phyloP scores from a whole-genome alignment of 2,888 invertebrate genomes.

The Tethea ocularis region DNA sequence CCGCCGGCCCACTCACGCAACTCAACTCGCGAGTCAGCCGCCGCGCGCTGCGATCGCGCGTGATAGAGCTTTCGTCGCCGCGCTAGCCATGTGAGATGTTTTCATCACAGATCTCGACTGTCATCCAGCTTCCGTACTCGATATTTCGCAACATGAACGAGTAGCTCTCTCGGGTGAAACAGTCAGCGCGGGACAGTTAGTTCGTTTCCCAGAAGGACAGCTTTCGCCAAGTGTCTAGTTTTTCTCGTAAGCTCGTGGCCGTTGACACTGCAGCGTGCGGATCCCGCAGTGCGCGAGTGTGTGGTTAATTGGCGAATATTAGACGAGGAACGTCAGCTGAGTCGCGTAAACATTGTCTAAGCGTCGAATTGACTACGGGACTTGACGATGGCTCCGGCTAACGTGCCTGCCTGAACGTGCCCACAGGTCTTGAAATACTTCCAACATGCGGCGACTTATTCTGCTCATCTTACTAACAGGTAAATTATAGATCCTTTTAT shows the following conservation, averaged over 20 bases:
- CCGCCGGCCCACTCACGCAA: conserved; percentile 72
- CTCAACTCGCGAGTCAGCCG: conserved; percentile 82
- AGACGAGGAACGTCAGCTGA: conserved; percentile 74
- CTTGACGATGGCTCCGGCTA: conserved; percentile 63
- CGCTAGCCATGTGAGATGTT: conserved; percentile 80
- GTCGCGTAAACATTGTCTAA: conserved; percentile 74
- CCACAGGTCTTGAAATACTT: conserved; percentile 45
- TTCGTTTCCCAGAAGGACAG: conserved; percentile 50
- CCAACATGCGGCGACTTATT: conserved; percentile 71
- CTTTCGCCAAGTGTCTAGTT: conserved; percentile 76
- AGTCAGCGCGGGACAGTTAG: conserved; percentile 38
- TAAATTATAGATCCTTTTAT: conserved; percentile 37
- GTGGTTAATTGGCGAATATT: conserved; percentile 78
- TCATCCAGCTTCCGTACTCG: conserved; percentile 56
- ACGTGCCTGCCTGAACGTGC: conserved; percentile 51
- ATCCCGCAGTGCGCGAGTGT: conserved; percentile 82
- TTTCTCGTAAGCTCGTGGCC: conserved; percentile 77
- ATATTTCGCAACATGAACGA: conserved; percentile 61
- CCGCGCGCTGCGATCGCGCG: conserved; percentile 79
- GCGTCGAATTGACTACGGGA: conserved; percentile 47
- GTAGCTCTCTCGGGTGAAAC: conserved; percentile 41
- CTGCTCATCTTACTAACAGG: conserved; percentile 73
- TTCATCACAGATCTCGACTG: conserved; percentile 71
- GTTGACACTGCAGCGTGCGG: conserved; percentile 82
- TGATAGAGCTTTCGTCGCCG: conserved; percentile 58